Evolutionary conservation across 2,113 vertebrate genomes (phyloP).

Genomic region (Stomatorhinus ivindoensis): DNA sequence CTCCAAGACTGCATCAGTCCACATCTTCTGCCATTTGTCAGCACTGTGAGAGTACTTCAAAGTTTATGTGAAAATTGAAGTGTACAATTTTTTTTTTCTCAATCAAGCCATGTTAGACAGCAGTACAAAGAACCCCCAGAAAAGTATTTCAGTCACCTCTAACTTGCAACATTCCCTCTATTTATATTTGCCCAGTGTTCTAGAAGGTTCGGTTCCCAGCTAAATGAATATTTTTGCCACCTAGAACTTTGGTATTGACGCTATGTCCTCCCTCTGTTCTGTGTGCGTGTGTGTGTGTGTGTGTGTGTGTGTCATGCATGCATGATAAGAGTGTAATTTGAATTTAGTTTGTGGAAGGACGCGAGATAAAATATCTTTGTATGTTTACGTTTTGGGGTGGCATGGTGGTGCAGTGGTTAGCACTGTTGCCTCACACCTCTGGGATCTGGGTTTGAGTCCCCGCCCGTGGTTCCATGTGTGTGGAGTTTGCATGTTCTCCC

Average conservation of each 20-base stretch:
- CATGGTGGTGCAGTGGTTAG: no score
- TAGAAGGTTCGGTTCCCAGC: neutral
- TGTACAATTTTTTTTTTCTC: neutral
- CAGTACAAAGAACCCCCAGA: neutral
- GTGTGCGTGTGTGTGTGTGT: neutral
- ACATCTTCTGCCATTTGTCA: neutral
- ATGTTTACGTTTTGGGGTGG: no score
- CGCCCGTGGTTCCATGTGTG: no score
- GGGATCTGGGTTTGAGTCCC: no score
- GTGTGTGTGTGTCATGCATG: neutral
- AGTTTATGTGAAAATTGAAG: neutral
- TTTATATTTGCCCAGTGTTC: neutral
- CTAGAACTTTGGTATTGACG: neutral
- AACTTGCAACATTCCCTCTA: neutral
- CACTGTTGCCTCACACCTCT: no score
- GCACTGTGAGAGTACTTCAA: neutral
- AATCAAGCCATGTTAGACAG: neutral
- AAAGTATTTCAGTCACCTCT: neutral
- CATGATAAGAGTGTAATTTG: neutral
- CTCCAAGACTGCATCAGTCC: neutral
- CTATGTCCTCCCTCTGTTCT: neutral
- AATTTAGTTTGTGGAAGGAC: neutral
- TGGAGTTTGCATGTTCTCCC: no score
- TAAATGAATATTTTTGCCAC: neutral
- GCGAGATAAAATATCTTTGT: neutral